Conservation (phyloP, 2,113 vertebrate genomes). For the Lethenteron reissneri region DNA sequence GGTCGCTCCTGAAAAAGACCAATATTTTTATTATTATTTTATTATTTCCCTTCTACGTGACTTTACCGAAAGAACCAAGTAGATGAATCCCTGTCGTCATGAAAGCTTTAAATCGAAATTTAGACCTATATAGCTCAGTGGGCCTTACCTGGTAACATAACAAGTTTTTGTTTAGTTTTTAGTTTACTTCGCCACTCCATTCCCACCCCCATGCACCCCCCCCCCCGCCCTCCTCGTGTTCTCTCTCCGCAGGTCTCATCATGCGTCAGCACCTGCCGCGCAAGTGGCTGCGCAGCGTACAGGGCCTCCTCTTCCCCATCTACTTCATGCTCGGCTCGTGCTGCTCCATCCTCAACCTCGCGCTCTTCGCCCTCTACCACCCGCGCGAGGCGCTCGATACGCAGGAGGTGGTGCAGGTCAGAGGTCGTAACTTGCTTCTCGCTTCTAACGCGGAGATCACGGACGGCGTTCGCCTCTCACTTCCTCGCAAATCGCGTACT, state of each 20-base stretch:
- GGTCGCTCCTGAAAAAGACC: not conserved
- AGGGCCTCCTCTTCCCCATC: constrained; percentile 50
- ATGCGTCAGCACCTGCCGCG: constrained; percentile 28
- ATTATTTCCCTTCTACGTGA: no score
- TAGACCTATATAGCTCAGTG: not conserved
- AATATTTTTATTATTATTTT: not conserved
- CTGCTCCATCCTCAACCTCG: constrained; percentile 31
- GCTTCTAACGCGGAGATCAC: not conserved
- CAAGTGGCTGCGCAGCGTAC: constrained; percentile 51
- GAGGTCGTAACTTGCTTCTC: no score
- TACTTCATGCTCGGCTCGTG: constrained; percentile 41
- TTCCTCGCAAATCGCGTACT: not conserved
- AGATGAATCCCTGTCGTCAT: no score
- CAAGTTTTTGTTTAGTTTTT: not conserved
- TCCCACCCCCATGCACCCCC: not conserved
- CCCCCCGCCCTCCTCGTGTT: not conserved
- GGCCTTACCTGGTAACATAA: not conserved
- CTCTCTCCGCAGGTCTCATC: constrained; percentile 30
- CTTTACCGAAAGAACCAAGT: no score
- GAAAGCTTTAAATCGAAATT: no score
- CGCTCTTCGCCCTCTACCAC: constrained; percentile 30
- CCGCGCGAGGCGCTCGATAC: constrained; percentile 32
- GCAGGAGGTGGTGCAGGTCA: constrained; percentile 39
- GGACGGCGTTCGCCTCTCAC: not conserved
- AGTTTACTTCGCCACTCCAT: no score